phyloP scores from a whole-genome alignment of 2,888 invertebrate species.

The Linnaemya vulpina region DNA sequence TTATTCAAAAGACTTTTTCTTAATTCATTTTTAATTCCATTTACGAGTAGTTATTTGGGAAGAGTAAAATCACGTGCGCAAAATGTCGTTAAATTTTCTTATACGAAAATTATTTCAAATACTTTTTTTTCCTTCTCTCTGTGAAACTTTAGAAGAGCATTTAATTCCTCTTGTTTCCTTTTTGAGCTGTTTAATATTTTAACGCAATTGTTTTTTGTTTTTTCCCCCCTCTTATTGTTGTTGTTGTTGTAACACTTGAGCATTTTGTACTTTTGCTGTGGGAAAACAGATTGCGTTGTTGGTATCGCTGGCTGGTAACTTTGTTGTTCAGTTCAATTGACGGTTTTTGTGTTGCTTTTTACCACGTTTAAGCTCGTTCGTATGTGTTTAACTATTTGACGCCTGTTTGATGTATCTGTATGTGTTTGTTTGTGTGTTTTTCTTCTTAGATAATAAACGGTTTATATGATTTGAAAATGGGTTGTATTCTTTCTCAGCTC shows the following conservation, averaged over 20 bases:
- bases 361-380: background rate
- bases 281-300: background rate
- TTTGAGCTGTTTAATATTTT: slow-evolving; percentile 19
- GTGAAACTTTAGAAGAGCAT: slow-evolving; percentile 13
- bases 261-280: background rate
- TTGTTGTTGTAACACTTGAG: background rate
- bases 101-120: background rate
- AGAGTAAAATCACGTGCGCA: no score
- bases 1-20: background rate
- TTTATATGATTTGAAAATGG: slow-evolving; percentile 52
- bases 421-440: background rate
- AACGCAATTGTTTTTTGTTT: background rate
- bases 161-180: slow-evolving; percentile 17
- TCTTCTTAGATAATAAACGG: slow-evolving; percentile 17
- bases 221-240: background rate
- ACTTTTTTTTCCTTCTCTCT: background rate
- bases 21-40: no score
- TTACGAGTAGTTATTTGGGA: no score
- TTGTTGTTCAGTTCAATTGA: slow-evolving; percentile 51
- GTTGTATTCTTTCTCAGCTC: background rate
- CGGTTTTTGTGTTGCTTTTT: slow-evolving; percentile 7
- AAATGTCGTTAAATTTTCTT: background rate
- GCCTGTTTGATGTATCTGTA: background rate
- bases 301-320: slow-evolving; percentile 48
- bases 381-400: slow-evolving; percentile 38